phyloP scores from a whole-genome alignment of 2,797 vertebrate genomes.

The Malacoctenus gilli region DNA sequence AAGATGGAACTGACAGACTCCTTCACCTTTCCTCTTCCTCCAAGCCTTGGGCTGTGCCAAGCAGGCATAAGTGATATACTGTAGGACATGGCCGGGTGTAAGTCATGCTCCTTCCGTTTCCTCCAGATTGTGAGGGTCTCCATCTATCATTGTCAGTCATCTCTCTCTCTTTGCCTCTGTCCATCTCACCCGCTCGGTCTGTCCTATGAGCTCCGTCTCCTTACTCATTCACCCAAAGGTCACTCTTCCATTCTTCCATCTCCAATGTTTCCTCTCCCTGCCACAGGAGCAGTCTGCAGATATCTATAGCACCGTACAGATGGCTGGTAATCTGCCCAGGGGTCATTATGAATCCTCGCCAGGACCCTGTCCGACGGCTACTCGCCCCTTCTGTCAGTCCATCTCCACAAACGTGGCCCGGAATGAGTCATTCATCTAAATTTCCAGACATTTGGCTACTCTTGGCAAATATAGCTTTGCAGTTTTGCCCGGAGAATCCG shows the following conservation, averaged over 20 bases:
- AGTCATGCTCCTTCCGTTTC: slow-evolving; percentile 80
- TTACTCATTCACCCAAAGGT: slow-evolving; percentile 77
- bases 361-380: slow-evolving; percentile 69
- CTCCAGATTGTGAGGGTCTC: slow-evolving; percentile 75
- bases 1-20: slow-evolving; percentile 84
- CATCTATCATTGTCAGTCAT: slow-evolving; percentile 82
- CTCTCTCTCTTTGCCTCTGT: slow-evolving; percentile 47
- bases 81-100: slow-evolving; percentile 79
- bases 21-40: slow-evolving; percentile 84
- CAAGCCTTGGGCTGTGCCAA: slow-evolving; percentile 78
- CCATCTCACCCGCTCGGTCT: slow-evolving; percentile 52
- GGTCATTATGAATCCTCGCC: slow-evolving; percentile 78
- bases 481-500: slow-evolving; percentile 52
- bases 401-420: slow-evolving; percentile 58
- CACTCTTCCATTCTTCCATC: slow-evolving; percentile 66
- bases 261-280: slow-evolving; percentile 46
- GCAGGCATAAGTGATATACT: slow-evolving; percentile 81
- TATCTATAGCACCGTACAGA: slow-evolving; percentile 73
- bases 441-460: slow-evolving; percentile 71
- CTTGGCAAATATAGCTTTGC: slow-evolving; percentile 53
- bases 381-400: slow-evolving; percentile 71
- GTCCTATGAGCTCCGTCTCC: slow-evolving; percentile 64
- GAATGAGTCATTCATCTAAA: slow-evolving; percentile 72
- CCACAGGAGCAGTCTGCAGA: slow-evolving; percentile 60
- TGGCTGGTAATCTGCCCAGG: slow-evolving; percentile 76